These are phyloP conservation scores for Sprattus sprattus DNA, from an alignment of 2,113 vertebrate genomes.

Conservation along the genomic window DNA sequence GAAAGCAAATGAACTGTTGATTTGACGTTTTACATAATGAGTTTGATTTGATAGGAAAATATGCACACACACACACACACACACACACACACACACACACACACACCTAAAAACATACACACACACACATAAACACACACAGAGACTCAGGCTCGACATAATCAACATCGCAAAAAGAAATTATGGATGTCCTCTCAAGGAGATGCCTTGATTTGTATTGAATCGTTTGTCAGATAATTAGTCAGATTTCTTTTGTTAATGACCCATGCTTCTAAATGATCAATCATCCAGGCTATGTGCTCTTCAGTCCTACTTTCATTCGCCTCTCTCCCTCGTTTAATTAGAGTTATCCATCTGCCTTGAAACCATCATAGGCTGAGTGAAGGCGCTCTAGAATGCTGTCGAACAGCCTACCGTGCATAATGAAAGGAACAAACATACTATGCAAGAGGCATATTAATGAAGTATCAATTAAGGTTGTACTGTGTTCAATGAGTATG, in stretches of 20 bases:
- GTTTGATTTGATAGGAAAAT: slow-evolving; percentile 7
- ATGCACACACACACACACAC: neutral
- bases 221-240: slow-evolving; percentile 33
- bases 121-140: neutral
- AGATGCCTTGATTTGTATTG: slow-evolving; percentile 27
- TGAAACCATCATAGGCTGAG: slow-evolving; percentile 39
- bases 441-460: slow-evolving; percentile 54
- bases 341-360: slow-evolving; percentile 52
- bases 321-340: slow-evolving; percentile 44
- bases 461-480: slow-evolving; percentile 48
- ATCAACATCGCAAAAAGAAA: slow-evolving; percentile 31
- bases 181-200: slow-evolving; percentile 22
- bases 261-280: slow-evolving; percentile 31
- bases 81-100: neutral
- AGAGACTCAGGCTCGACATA: neutral
- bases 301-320: slow-evolving; percentile 39
- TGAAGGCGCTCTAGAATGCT: slow-evolving; percentile 15
- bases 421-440: slow-evolving; percentile 47
- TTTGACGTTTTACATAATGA: slow-evolving; percentile 3
- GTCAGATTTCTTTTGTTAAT: slow-evolving; percentile 34
- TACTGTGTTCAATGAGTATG: slow-evolving; percentile 52
- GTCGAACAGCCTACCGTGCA: slow-evolving; percentile 27
- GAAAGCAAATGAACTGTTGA: slow-evolving; percentile 2
- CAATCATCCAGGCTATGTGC: slow-evolving; percentile 26
- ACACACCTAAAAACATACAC: neutral